Percentiles rank a stretch among this genome's conserved stretches.
phyloP scores from a whole-genome alignment of 2,888 invertebrate species.

The Iselma pallidipennis region DNA sequence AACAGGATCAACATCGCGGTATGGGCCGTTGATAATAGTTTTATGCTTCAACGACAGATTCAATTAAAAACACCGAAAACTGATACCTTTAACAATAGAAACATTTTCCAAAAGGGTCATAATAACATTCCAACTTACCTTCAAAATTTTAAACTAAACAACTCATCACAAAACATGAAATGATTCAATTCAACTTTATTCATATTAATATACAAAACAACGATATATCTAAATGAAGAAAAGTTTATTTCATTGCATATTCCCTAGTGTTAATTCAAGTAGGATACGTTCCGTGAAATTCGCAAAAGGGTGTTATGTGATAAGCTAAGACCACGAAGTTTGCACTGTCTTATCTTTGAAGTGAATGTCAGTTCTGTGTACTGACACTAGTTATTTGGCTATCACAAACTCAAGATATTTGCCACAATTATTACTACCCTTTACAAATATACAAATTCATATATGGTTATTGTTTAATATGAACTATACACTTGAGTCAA shows the following conservation, averaged over 20 bases:
- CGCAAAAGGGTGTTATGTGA: conserved; percentile 39
- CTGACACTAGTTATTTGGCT: conserved; percentile 46
- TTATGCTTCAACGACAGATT: conserved; percentile 42
- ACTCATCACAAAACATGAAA: not conserved
- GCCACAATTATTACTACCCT: conserved; percentile 34
- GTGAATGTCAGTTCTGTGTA: conserved; percentile 42
- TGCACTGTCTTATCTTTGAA: conserved; percentile 44
- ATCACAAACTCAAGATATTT: conserved; percentile 42
- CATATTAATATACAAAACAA: conserved; percentile 4
- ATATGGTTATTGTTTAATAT: too few relatives aligned
- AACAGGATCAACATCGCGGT: conserved; percentile 36
- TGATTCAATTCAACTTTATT: not conserved
- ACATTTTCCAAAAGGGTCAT: not conserved
- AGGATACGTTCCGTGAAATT: conserved; percentile 39
- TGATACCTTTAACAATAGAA: conserved; percentile 8
- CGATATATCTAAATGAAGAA: conserved; percentile 11
- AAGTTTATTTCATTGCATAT: conserved; percentile 11
- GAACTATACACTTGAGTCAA: too few relatives aligned
- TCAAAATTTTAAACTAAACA: not conserved
- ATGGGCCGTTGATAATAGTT: conserved; percentile 39
- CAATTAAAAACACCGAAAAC: conserved; percentile 38
- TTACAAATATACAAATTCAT: conserved; percentile 13
- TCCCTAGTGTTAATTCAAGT: conserved; percentile 30
- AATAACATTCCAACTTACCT: not conserved
- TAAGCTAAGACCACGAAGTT: conserved; percentile 45